phyloP scores from a whole-genome alignment of 1,140 invertebrate species.

The Tetranychus cinnabarinus region DNA sequence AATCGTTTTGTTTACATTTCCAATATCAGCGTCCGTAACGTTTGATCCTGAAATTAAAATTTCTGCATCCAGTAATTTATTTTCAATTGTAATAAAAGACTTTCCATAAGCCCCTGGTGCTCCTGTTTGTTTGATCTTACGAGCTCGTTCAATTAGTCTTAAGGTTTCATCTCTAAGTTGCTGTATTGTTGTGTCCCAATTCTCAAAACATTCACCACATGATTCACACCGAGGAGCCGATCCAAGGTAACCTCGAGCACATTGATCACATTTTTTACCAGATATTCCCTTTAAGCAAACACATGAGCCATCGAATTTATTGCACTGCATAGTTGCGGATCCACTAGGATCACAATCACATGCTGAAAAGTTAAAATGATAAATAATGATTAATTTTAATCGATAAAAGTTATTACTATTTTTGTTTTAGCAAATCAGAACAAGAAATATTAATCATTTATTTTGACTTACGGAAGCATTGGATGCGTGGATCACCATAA shows the following conservation, averaged over 20 bases:
- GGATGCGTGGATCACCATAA: conserved; percentile 72
- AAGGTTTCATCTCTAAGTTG: conserved; percentile 32
- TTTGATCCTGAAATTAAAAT: no score
- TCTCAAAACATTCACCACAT: conserved; percentile 97
- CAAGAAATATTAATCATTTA: no score
- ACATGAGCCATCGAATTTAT: conserved; percentile 61
- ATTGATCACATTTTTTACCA: conserved; percentile 80
- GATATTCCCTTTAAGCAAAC: conserved; percentile 70
- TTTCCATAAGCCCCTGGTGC: conserved; percentile 77
- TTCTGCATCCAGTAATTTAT: conserved; percentile 30
- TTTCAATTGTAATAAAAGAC: conserved; percentile 74
- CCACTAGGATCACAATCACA: conserved; percentile 75
- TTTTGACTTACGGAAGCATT: conserved; percentile 28
- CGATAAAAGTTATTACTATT: no score
- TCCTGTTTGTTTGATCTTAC: conserved; percentile 69
- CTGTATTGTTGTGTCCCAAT: conserved; percentile 76
- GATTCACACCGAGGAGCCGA: conserved; percentile 63
- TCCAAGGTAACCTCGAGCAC: conserved; percentile 78
- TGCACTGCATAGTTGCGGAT: conserved; percentile 57
- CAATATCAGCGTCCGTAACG: no score
- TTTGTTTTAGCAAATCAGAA: no score
- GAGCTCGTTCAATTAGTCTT: conserved; percentile 48
- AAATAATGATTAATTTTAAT: neutral
- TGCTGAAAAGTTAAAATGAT: conserved; percentile 20
- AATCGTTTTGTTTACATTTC: conserved; percentile 41